phyloP scores from a whole-genome alignment of 2,888 invertebrate species.

The Metacarcinus magister region DNA sequence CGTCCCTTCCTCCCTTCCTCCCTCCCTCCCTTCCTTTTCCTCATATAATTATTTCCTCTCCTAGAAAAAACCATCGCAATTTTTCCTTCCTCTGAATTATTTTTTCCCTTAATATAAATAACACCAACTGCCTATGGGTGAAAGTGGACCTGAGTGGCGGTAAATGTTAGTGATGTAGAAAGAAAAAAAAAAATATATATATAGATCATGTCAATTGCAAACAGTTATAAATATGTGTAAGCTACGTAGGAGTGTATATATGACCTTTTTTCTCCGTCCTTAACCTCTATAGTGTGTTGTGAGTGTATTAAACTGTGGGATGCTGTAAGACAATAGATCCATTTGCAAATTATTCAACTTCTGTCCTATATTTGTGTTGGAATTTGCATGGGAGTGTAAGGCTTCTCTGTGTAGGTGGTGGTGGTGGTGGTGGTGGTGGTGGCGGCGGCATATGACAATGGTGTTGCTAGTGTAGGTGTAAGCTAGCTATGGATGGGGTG shows the following conservation, averaged over 20 bases:
- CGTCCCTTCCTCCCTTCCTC: not conserved
- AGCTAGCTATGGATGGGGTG: not conserved
- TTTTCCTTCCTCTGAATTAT: not conserved
- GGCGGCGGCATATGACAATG: not conserved
- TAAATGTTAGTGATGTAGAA: not conserved
- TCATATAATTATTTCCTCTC: not conserved
- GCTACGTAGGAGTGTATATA: too few relatives aligned
- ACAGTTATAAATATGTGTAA: not conserved
- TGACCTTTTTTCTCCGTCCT: not conserved
- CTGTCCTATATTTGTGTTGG: not conserved
- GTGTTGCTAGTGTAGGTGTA: not conserved
- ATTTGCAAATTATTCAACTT: not conserved
- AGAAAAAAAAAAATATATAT: not conserved
- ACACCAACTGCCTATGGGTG: not conserved
- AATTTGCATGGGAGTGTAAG: not conserved
- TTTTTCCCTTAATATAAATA: not conserved
- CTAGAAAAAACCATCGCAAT: not conserved
- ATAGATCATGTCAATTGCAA: not conserved
- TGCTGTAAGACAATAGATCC: not conserved
- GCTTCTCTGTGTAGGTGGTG: not conserved
- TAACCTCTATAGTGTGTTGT: not conserved
- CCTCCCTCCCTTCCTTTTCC: not conserved
- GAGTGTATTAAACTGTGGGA: too few relatives aligned
- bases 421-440: conserved; percentile 10
- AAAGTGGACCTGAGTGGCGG: not conserved